Percentiles rank a stretch among this genome's conserved stretches.
phyloP scores from a whole-genome alignment of 2,113 vertebrate genomes.

The Terrapene triunguis region DNA sequence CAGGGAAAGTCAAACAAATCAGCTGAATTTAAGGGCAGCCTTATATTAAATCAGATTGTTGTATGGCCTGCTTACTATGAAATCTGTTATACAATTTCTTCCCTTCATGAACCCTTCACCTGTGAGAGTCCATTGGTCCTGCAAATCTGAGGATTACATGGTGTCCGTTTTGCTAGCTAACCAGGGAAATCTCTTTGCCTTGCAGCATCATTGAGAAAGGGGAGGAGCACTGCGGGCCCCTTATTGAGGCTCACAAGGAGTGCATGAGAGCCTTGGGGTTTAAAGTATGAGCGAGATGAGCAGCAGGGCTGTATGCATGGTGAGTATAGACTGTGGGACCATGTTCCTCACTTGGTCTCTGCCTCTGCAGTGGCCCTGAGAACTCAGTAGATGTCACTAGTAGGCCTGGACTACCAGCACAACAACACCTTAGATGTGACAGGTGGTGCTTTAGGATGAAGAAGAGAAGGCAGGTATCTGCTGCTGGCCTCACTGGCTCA shows the following conservation, averaged over 20 bases:
- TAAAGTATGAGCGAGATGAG: conserved; percentile 85
- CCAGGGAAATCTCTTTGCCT: conserved; percentile 42
- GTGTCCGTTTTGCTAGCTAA: background rate
- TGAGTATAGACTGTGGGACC: conserved; percentile 11
- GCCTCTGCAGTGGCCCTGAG: background rate
- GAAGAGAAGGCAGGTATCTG: background rate
- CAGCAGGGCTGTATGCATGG: conserved; percentile 23
- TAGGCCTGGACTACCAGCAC: background rate
- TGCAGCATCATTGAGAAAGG: conserved; percentile 96
- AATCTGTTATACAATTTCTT: background rate
- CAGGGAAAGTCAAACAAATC: background rate
- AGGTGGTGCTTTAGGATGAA: fast-evolving
- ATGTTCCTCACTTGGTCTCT: background rate
- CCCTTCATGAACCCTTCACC: background rate
- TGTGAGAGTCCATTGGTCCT: background rate
- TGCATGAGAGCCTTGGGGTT: conserved; percentile 98
- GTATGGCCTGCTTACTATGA: background rate
- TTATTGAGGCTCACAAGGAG: conserved; percentile 98
- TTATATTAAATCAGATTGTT: background rate
- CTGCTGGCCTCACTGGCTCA: fast-evolving
- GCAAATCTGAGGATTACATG: background rate
- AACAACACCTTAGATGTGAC: background rate
- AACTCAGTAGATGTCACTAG: background rate
- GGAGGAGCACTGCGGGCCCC: conserved; percentile 89
- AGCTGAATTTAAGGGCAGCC: background rate